Percentiles rank a stretch among this genome's conserved stretches.
Conservation (phyloP, 23 tunicate genomes). For the Trididemnum nubilum region DNA sequence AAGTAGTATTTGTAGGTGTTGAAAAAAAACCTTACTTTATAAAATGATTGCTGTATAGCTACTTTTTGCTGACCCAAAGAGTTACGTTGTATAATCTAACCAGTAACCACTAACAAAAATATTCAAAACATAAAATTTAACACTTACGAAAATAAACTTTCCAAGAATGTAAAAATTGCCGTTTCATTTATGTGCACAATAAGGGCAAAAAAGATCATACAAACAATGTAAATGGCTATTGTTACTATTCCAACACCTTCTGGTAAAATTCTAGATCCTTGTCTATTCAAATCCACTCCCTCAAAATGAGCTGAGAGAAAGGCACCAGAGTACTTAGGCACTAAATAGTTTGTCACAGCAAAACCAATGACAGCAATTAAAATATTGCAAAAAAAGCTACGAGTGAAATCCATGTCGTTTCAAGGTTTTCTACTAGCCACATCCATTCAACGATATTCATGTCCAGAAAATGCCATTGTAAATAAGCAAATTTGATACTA, state of each 20-base stretch:
- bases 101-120: too few relatives aligned
- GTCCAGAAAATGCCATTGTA: neutral
- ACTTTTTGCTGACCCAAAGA: too few relatives aligned
- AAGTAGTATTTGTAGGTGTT: too few relatives aligned
- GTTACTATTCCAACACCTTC: slow-evolving; percentile 90
- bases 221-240: slow-evolving; percentile 59
- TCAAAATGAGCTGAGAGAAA: slow-evolving; percentile 52
- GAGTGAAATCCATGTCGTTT: slow-evolving; percentile 27
- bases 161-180: too few relatives aligned
- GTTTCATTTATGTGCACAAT: slow-evolving; percentile 33
- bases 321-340: slow-evolving; percentile 53
- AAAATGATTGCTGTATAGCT: too few relatives aligned
- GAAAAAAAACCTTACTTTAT: too few relatives aligned
- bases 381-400: slow-evolving; percentile 31
- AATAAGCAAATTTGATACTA: too few relatives aligned
- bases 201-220: slow-evolving; percentile 84
- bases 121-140: too few relatives aligned
- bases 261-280: slow-evolving; percentile 62
- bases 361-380: slow-evolving; percentile 45
- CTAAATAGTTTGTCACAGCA: slow-evolving; percentile 38
- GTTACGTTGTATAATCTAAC: too few relatives aligned
- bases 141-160: too few relatives aligned
- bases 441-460: neutral
- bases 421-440: neutral
- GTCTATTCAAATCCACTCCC: slow-evolving; percentile 79